phyloP scores from a whole-genome alignment of 2,797 vertebrate species.

The Mus caroli region DNA sequence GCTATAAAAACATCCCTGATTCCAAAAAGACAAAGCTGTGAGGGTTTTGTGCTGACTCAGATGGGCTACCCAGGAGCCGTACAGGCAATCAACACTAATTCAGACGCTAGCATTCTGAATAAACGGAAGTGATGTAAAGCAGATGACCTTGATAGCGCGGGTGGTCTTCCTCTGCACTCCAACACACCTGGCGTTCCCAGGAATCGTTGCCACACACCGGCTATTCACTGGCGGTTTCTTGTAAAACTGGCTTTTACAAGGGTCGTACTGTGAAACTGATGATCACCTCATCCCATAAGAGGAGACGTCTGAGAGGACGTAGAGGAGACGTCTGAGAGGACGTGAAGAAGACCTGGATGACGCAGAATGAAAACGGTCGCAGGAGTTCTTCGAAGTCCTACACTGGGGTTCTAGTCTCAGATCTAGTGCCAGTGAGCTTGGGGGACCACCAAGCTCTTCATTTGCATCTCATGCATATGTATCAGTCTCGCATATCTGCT shows the following conservation, averaged over 20 bases:
- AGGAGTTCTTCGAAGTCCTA: not conserved
- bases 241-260: conserved; percentile 19
- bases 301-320: not conserved
- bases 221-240: conserved; percentile 18
- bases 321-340: not conserved
- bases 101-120: not conserved
- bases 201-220: not conserved
- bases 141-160: conserved; percentile 37
- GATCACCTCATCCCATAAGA: not conserved
- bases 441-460: not conserved
- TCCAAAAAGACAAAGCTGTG: not conserved
- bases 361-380: conserved; percentile 34
- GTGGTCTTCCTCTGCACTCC: not conserved
- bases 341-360: not conserved
- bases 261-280: conserved; percentile 9
- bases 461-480: not conserved
- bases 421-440: not conserved
- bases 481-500: not conserved
- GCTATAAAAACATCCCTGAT: not conserved
- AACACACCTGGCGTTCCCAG: not conserved
- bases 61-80: not conserved
- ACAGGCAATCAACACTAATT: not conserved
- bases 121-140: conserved; percentile 24
- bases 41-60: not conserved
- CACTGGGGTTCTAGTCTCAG: not conserved